Base-by-base conservation (phyloP, 2,888 invertebrate species). In the Caradrina kadenii region DNA sequence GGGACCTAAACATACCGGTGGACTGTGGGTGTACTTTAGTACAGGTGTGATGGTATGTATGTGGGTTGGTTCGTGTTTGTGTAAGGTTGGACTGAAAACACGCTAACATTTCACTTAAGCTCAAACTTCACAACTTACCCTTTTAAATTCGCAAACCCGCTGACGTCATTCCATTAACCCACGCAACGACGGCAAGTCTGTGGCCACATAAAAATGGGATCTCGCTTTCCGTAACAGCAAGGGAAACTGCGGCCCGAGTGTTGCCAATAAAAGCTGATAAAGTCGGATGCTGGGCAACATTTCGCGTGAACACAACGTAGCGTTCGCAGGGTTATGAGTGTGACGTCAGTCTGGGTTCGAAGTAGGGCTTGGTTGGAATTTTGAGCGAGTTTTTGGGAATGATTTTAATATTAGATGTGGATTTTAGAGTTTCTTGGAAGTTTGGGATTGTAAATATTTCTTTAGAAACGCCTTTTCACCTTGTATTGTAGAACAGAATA, bases 231-330 rank as follows among this genome's bases (percentile, higher is more conserved):
- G 84, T 53, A 69, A 52, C 60, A 72, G 56, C 71, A 71, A 72
- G 80, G 81, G 80, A 82, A 80, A 73, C 84, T 58, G 79, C 61
- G 48, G 50, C 54, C 70, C 69, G 66, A 79, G 80, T 78, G 80
- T 80, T 79, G 84, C 85, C 86, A 86, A 86, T 86, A 86, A 86
- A 85, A 78, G 63, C 85, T 76, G 85, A 85, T 86, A 86, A 86
- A 86, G 81, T 76, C 76, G 82, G 86, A 84, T 80, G 80, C 81
- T 54, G 79, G 59, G 73, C 54, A 73, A 75, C 77, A 78, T 84
- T 84, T 83, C 73, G 69, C 75, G 66, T 68, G 76, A 69, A 64
- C 53, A 79, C 76, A 62, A 56, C 69, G 61, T 61, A 21, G 79
- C 72, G 49, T 68, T 73, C 26, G 67, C 50, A 67, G 69, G 71